phyloP scores from a whole-genome alignment of 2,113 vertebrate genomes.

The Microtus oregoni region DNA sequence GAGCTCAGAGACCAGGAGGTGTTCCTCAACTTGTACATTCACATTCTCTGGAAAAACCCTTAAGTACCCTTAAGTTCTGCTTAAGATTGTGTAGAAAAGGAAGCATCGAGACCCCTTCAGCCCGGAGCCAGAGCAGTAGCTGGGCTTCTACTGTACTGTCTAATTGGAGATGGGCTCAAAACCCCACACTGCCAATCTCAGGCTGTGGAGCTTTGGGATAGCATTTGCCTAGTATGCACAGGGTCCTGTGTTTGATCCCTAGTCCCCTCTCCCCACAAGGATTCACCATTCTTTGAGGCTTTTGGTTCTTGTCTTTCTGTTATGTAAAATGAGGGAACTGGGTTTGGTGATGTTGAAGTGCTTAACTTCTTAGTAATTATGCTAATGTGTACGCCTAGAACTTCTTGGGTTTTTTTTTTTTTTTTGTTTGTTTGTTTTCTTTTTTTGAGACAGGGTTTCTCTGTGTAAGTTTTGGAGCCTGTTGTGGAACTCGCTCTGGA shows the following conservation, averaged over 20 bases:
- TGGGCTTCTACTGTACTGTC: background rate
- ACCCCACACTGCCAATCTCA: background rate
- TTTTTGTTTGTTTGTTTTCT: no score
- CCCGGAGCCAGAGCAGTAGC: background rate
- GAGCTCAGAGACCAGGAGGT: background rate
- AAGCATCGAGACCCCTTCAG: background rate
- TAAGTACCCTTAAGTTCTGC: background rate
- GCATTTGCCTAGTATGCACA: background rate
- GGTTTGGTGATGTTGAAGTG: background rate
- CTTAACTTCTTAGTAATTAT: background rate
- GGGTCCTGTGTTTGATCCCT: background rate
- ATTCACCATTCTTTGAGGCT: background rate
- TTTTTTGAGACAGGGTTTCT: no score
- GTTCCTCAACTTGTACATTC: conserved; percentile 1
- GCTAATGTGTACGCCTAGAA: background rate
- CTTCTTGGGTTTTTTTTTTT: no score
- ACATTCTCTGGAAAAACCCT: background rate
- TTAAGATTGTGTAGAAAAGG: background rate
- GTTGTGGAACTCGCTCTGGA: no score
- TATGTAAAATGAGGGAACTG: background rate
- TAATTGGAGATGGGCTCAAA: background rate
- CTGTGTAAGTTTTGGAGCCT: no score
- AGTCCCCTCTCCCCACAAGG: background rate
- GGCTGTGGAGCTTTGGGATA: background rate
- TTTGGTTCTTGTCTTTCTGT: background rate